phyloP scores from a whole-genome alignment of 2,797 vertebrate genomes.

The Danio albolineatus region DNA sequence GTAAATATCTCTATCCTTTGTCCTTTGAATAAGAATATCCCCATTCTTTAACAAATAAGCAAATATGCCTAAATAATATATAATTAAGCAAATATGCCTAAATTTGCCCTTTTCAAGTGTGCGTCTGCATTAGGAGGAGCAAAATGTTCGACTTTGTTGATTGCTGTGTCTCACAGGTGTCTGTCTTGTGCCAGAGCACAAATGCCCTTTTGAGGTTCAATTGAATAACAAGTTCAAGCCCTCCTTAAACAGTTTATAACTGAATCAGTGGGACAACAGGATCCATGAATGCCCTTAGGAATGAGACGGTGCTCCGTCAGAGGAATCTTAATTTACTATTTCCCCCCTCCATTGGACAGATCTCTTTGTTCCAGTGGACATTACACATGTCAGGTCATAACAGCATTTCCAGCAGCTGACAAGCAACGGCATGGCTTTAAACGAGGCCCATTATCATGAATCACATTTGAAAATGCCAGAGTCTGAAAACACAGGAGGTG shows the following conservation, averaged over 20 bases:
- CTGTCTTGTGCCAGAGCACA: conserved; percentile 20
- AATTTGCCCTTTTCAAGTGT: conserved; percentile 10
- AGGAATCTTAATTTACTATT: conserved; percentile 53
- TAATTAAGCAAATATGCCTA: too few relatives aligned
- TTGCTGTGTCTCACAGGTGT: conserved; percentile 35
- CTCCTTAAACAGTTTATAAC: conserved; percentile 51
- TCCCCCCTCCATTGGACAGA: conserved; percentile 52
- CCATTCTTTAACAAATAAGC: too few relatives aligned
- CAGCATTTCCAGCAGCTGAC: conserved; percentile 55
- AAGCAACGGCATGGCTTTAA: conserved; percentile 55
- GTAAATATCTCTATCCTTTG: too few relatives aligned
- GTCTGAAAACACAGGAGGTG: conserved; percentile 40
- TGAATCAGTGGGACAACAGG: conserved; percentile 54
- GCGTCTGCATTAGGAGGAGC: neutral
- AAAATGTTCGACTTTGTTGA: conserved; percentile 16
- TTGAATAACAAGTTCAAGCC: conserved; percentile 56
- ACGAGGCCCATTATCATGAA: conserved; percentile 59
- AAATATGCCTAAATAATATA: too few relatives aligned
- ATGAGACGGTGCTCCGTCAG: conserved; percentile 46
- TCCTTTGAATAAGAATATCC: too few relatives aligned
- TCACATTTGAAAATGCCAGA: conserved; percentile 63
- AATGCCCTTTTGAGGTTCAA: conserved; percentile 50
- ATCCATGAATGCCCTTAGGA: conserved; percentile 59
- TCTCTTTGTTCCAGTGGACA: conserved; percentile 53
- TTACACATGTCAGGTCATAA: conserved; percentile 56